phyloP scores from a whole-genome alignment of 2,797 vertebrate species.

The Cuculus canorus region DNA sequence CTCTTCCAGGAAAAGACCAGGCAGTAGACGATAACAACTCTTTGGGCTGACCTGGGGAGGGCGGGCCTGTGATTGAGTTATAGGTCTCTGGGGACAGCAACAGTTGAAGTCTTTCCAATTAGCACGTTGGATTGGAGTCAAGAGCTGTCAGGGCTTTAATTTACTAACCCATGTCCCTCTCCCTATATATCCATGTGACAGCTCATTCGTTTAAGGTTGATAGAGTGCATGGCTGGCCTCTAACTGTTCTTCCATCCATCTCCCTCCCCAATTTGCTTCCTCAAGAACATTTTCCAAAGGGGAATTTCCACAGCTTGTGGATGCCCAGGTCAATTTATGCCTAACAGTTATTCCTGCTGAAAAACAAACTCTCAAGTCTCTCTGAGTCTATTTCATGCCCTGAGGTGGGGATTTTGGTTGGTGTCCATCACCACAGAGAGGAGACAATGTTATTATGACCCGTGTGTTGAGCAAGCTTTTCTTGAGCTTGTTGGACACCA shows the following conservation, averaged over 20 bases:
- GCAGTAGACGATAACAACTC: not conserved
- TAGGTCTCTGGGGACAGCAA: slow-evolving; percentile 14
- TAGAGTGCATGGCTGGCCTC: slow-evolving; percentile 42
- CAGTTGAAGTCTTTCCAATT: slow-evolving; percentile 59
- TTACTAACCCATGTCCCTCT: slow-evolving; percentile 45
- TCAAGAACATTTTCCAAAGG: slow-evolving; percentile 16
- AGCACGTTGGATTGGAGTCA: slow-evolving; percentile 55
- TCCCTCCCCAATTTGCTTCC: not conserved
- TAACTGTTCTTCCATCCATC: slow-evolving; percentile 55
- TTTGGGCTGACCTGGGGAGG: not conserved
- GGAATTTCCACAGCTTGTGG: not conserved
- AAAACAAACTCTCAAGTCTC: not conserved
- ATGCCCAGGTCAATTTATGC: not conserved
- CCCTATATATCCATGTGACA: slow-evolving; percentile 44
- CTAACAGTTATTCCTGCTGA: not conserved
- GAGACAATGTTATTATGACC: not conserved
- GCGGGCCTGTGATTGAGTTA: not conserved
- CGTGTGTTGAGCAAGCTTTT: not conserved
- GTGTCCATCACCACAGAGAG: rapidly evolving
- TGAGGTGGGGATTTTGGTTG: not conserved
- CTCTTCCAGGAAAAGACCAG: not conserved
- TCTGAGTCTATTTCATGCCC: not conserved
- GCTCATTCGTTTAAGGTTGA: slow-evolving; percentile 55
- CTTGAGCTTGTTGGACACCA: not conserved
- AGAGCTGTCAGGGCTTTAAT: slow-evolving; percentile 50